Evolutionary conservation across 1,140 invertebrate species (phyloP).

Genomic region (Telenomus remus): DNA sequence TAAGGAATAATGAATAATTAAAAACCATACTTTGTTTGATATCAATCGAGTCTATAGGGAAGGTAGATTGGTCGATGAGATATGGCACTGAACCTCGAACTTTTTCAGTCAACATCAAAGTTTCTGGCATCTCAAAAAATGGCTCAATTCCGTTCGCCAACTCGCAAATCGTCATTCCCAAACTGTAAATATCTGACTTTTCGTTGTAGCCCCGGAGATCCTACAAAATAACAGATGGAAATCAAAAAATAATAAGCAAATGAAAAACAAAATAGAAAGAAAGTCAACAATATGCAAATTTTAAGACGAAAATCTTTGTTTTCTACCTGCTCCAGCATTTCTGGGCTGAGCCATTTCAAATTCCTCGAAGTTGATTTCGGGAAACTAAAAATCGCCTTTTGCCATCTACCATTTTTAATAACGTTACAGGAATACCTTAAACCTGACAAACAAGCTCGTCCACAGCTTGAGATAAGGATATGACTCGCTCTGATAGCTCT

Average conservation of each 20-base stretch:
- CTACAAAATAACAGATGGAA: constrained; percentile 70
- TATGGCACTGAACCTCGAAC: constrained; percentile 86
- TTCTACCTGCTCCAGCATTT: constrained; percentile 88
- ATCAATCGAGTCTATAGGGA: constrained; percentile 76
- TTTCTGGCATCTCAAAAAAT: constrained; percentile 87
- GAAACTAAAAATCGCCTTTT: constrained; percentile 83
- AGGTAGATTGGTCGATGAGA: constrained; percentile 85
- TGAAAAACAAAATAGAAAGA: constrained; percentile 3
- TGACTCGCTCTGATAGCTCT: constrained; percentile 90
- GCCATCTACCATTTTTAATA: constrained; percentile 82
- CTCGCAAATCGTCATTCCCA: constrained; percentile 92
- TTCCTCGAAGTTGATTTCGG: constrained; percentile 82
- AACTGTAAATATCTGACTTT: constrained; percentile 92
- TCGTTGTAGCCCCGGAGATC: constrained; percentile 92
- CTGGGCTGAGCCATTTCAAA: constrained; percentile 92
- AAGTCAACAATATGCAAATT: background rate
- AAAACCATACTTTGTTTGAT: constrained; percentile 70
- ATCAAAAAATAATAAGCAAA: constrained; percentile 9
- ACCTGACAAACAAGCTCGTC: constrained; percentile 84
- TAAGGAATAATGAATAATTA: no score
- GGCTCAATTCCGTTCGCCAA: constrained; percentile 92
- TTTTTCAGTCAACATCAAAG: constrained; percentile 93
- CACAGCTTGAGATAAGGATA: constrained; percentile 83
- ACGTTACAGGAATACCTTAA: constrained; percentile 85
- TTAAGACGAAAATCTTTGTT: constrained; percentile 15